Percentiles rank a stretch among this genome's conserved stretches.
phyloP scores from a whole-genome alignment of 2,888 invertebrate genomes.

The Pantelozetes paolii region DNA sequence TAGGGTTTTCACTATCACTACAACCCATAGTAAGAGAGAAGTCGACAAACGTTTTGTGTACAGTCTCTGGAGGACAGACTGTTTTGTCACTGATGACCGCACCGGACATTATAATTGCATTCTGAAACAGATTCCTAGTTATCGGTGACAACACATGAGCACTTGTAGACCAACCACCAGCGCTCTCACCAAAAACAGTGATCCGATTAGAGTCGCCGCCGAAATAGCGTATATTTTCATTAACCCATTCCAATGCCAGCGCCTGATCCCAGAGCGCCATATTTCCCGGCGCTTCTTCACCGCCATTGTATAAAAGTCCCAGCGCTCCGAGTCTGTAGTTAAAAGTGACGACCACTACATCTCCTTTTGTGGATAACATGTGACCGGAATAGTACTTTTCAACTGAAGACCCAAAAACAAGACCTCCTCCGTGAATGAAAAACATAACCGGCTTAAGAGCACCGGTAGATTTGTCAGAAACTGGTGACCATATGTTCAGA shows the following conservation, averaged over 20 bases:
- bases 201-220: slow-evolving; percentile 32
- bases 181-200: slow-evolving; percentile 35
- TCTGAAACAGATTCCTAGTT: neutral
- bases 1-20: slow-evolving; percentile 15
- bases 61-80: no score
- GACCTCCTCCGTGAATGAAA: slow-evolving; percentile 32
- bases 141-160: slow-evolving; percentile 25
- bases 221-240: slow-evolving; percentile 36
- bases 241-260: slow-evolving; percentile 36
- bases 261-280: slow-evolving; percentile 37
- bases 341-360: slow-evolving; percentile 21
- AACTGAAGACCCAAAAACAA: neutral
- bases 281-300: slow-evolving; percentile 35
- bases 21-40: no score
- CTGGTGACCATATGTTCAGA: slow-evolving; percentile 37
- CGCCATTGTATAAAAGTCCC: slow-evolving; percentile 35
- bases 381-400: neutral
- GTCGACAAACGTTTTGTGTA: no score
- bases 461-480: neutral
- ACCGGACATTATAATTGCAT: slow-evolving; percentile 30
- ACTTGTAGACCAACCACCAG: slow-evolving; percentile 34
- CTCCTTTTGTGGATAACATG: neutral
- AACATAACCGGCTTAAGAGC: slow-evolving; percentile 18
- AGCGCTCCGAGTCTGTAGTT: slow-evolving; percentile 16
- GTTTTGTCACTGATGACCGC: neutral